Conservation (phyloP, 2,113 vertebrate species). For the Rhea pennata region DNA sequence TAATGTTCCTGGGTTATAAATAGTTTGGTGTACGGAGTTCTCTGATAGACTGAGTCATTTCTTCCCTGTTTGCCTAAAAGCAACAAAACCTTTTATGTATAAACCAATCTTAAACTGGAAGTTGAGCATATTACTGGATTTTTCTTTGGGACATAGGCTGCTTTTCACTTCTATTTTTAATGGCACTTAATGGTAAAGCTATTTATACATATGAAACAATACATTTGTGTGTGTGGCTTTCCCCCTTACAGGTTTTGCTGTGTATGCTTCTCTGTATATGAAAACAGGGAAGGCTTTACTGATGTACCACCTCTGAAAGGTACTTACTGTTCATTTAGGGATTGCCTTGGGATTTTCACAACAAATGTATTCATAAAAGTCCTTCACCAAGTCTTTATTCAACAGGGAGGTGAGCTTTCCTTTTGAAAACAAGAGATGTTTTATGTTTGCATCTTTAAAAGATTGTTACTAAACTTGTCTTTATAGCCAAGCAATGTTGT, state of each 20-base stretch:
- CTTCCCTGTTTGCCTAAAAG: background rate
- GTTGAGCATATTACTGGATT: background rate
- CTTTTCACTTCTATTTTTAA: background rate
- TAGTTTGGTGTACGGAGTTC: background rate
- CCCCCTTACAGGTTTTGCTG: background rate
- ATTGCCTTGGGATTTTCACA: background rate
- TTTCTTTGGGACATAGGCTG: background rate
- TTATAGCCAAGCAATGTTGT: background rate
- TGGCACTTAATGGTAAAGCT: background rate
- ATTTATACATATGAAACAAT: background rate
- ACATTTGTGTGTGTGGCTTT: background rate
- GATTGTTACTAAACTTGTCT: background rate
- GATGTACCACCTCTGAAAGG: background rate
- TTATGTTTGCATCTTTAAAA: background rate
- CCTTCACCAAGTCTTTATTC: background rate
- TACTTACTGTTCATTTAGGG: background rate
- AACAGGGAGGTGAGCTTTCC: background rate
- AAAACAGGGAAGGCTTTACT: background rate
- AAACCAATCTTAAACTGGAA: background rate
- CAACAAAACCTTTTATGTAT: background rate
- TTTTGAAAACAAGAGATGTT: slow-evolving; percentile 15
- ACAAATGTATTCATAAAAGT: background rate
- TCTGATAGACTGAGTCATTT: background rate
- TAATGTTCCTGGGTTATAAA: background rate
- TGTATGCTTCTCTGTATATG: background rate